These are phyloP conservation scores for Andrena praecox DNA, from an alignment of 2,888 invertebrate species.

Conservation along the genomic window DNA sequence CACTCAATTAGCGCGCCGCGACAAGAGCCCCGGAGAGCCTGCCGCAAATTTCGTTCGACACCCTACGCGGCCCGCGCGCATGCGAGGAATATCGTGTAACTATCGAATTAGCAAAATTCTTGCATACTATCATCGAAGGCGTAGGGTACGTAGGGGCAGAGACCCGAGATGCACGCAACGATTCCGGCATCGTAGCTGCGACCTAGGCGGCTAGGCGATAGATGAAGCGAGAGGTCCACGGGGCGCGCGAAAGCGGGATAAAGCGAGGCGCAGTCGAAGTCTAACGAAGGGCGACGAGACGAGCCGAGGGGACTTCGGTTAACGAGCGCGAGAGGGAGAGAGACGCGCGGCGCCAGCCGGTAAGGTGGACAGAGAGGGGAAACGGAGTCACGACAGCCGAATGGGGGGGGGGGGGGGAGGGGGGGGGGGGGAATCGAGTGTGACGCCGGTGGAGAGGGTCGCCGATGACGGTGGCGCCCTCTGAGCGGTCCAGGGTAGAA, in stretches of 20 bases:
- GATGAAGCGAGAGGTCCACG: conserved; percentile 26
- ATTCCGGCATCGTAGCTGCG: conserved; percentile 58
- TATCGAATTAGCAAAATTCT: conserved; percentile 58
- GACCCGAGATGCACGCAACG: conserved; percentile 54
- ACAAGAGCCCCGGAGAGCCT: background rate
- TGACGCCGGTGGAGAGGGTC: conserved; percentile 58
- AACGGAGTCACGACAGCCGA: conserved; percentile 48
- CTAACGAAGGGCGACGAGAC: conserved; percentile 64
- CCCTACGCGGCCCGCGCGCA: background rate
- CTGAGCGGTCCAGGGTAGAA: conserved; percentile 77
- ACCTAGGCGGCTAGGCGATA: conserved; percentile 49
- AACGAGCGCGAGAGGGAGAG: conserved; percentile 40
- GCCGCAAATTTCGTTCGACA: conserved; percentile 8
- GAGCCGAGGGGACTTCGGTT: conserved; percentile 54
- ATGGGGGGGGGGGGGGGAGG: conserved; percentile 39
- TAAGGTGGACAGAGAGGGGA: background rate
- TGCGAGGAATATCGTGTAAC: conserved; percentile 45
- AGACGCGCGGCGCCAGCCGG: background rate
- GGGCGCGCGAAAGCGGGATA: conserved; percentile 30
- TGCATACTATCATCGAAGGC: conserved; percentile 41
- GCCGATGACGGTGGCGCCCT: conserved; percentile 76
- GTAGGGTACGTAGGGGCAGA: conserved; percentile 41
- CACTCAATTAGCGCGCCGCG: conserved; percentile 7
- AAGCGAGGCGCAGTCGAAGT: conserved; percentile 52
- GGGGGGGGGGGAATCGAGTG: conserved; percentile 30